Base-by-base conservation (phyloP, 2,797 vertebrate species). In the Tolypeutes matacus region DNA sequence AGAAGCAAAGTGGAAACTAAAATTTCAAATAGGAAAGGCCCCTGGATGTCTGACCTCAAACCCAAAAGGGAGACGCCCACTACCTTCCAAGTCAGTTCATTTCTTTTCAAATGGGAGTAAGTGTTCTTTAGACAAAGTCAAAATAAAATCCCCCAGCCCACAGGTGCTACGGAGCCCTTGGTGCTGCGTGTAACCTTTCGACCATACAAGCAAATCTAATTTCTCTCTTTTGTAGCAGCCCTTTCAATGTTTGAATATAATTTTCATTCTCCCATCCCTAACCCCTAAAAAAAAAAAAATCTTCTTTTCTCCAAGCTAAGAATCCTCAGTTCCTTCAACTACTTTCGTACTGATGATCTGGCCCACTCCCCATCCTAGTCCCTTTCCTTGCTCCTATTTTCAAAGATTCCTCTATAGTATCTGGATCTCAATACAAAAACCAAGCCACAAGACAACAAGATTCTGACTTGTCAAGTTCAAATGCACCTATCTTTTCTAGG, bases 161-260 rank as follows among this genome's bases (percentile, higher is more conserved):
- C 3, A 58, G 39, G 70, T 31, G 21, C 39, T 34, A 46, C 17
- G 34, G 15, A 39, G 51, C 23, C 42, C 51, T 14, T 42, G 10
- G 39, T 1, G 10, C 56, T 21, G 10, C 11, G 25, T 31, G 10
- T 69, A 13, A 65, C 21, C 4, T 0, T 0, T n/a, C 7, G 2
- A 1, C 46, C 60, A 56, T 0, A 25, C 29, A 31, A 39, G 3
- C 56, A 62, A 67, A 34, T 29, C 20, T 39, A 15, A 46, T 56
- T 23, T 27, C 73, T 51, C 31, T 53, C 69, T 70, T 51, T 27
- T 21, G 49, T 31, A 51, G 31, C 13, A 3, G 39, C 25, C 58
- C 67, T 88, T 29, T n/a, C 69, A 65, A 60, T 51, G 49, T 60
- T 13, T 13, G 20, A 60, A 51, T 27, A 31, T 34, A 12, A 56